These are phyloP conservation scores for Papilio demoleus DNA, from an alignment of 2,888 invertebrate genomes.

Conservation along the genomic window DNA sequence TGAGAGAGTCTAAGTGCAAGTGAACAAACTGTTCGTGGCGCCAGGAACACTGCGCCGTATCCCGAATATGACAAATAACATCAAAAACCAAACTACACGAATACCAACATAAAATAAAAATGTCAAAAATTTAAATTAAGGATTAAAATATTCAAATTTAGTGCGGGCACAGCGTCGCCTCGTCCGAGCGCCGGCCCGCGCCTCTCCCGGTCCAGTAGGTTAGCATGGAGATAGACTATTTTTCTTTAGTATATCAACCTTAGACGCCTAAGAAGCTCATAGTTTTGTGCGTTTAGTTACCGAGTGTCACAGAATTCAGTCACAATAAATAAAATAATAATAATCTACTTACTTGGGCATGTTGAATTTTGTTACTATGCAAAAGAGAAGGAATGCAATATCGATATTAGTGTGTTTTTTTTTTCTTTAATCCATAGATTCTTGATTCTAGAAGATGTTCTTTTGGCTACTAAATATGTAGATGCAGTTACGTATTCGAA, in stretches of 20 bases:
- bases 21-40: slow-evolving; percentile 58
- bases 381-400: not conserved
- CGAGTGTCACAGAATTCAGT: too few species aligned
- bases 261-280: too few species aligned
- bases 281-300: too few species aligned
- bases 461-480: not conserved
- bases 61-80: slow-evolving; percentile 82
- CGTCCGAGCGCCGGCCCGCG: slow-evolving; percentile 52
- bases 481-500: not conserved
- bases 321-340: not conserved
- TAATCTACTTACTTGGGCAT: too few species aligned
- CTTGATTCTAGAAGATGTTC: too few species aligned
- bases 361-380: not conserved
- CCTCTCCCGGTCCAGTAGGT: slow-evolving; percentile 45
- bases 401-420: too few species aligned
- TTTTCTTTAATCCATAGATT: not conserved
- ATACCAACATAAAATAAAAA: slow-evolving; percentile 84
- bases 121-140: slow-evolving; percentile 84
- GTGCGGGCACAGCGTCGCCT: slow-evolving; percentile 70
- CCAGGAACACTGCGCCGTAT: slow-evolving; percentile 71
- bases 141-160: slow-evolving; percentile 84
- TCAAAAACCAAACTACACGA: slow-evolving; percentile 82
- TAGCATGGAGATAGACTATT: slow-evolving; percentile 55
- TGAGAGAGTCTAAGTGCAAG: slow-evolving; percentile 26
- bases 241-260: not conserved